Percentiles rank a stretch among this genome's conserved stretches.
These are phyloP conservation scores for Nephotettix cincticeps DNA, from an alignment of 1,140 invertebrate species.

Conservation along the genomic window DNA sequence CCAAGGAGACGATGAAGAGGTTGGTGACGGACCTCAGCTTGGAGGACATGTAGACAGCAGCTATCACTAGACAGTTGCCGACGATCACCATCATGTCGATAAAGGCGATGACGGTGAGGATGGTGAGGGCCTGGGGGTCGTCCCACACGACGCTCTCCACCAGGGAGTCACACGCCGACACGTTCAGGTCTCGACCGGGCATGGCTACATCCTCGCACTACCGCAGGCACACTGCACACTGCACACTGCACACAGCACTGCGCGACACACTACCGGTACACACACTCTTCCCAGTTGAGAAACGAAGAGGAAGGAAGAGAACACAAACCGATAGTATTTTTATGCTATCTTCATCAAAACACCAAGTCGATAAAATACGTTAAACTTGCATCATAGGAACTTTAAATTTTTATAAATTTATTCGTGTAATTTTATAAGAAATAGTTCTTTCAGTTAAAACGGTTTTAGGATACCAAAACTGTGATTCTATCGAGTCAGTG, in stretches of 20 bases:
- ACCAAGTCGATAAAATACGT: neutral
- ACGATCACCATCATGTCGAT: slow-evolving; percentile 85
- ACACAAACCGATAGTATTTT: neutral
- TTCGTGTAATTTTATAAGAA: neutral
- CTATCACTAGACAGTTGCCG: slow-evolving; percentile 89
- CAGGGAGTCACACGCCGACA: slow-evolving; percentile 13
- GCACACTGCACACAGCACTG: neutral
- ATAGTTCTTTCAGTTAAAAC: neutral
- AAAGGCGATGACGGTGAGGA: slow-evolving; percentile 72
- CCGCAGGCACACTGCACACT: neutral
- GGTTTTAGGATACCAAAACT: neutral
- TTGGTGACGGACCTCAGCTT: slow-evolving; percentile 92
- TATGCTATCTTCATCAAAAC: slow-evolving; percentile 12
- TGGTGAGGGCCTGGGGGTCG: slow-evolving; percentile 68
- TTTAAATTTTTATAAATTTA: neutral
- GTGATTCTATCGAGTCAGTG: neutral
- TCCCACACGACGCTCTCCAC: slow-evolving; percentile 71
- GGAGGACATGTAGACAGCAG: slow-evolving; percentile 83
- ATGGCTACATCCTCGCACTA: neutral
- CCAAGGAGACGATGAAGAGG: slow-evolving; percentile 91
- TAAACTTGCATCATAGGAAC: neutral
- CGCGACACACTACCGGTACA: neutral
- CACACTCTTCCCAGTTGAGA: neutral
- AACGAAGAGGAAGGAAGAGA: neutral
- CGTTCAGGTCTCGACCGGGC: slow-evolving; percentile 26